Conservation (phyloP, 2,797 vertebrate species). For the Rhadinocentrus ornatus region DNA sequence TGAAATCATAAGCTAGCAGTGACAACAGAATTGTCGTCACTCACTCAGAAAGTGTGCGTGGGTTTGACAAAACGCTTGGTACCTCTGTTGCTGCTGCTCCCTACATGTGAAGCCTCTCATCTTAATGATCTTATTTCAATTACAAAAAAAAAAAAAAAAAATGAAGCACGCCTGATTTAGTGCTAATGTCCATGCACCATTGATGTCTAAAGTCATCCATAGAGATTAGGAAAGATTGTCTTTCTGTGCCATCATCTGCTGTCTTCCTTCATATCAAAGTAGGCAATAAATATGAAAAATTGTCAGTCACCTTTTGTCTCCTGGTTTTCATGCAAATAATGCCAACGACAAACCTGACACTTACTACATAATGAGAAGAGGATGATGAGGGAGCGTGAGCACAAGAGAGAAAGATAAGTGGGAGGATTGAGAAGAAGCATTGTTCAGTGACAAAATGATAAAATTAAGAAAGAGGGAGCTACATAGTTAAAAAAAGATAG, state of each 20-base stretch:
- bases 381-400: constrained; percentile 60
- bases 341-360: constrained; percentile 69
- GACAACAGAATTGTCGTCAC: constrained; percentile 24
- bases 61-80: constrained; percentile 41
- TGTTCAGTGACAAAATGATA: constrained; percentile 59
- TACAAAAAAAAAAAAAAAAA: constrained; percentile 64
- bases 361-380: constrained; percentile 72
- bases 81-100: constrained; percentile 31
- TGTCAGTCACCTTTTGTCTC: constrained; percentile 61
- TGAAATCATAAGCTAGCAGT: constrained; percentile 28
- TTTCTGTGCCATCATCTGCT: constrained; percentile 30
- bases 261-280: constrained; percentile 67
- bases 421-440: constrained; percentile 66
- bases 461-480: constrained; percentile 31
- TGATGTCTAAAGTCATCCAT: constrained; percentile 37
- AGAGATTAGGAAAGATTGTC: constrained; percentile 35
- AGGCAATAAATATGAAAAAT: constrained; percentile 62
- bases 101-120: constrained; percentile 38
- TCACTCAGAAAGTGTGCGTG: constrained; percentile 25
- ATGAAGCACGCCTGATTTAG: constrained; percentile 48
- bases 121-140: constrained; percentile 61
- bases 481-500: constrained; percentile 36
- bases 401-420: constrained; percentile 63
- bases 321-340: constrained; percentile 72
- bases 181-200: constrained; percentile 35